These are phyloP conservation scores for Mirounga angustirostris DNA, from an alignment of 2,113 vertebrate species.

Conservation along the genomic window DNA sequence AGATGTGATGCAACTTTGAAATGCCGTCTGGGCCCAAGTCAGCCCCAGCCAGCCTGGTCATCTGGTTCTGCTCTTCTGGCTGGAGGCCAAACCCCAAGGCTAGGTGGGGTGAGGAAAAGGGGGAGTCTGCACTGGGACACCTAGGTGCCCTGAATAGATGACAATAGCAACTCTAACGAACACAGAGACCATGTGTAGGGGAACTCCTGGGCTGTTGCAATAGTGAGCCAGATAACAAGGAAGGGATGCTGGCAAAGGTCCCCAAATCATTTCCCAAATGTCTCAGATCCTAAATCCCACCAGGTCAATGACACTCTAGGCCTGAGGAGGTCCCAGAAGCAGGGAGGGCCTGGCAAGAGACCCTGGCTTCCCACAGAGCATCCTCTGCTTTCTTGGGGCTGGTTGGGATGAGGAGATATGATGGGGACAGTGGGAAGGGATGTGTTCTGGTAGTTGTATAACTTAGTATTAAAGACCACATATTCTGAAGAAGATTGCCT, in stretches of 20 bases:
- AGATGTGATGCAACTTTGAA: neutral
- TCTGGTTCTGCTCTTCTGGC: neutral
- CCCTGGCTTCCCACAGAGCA: neutral
- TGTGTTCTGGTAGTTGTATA: neutral
- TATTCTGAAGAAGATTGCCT: neutral
- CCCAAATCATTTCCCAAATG: neutral
- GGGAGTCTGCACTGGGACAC: neutral
- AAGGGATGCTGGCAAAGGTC: neutral
- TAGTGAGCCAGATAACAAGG: neutral
- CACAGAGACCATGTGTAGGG: neutral
- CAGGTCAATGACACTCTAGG: neutral
- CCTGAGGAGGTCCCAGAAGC: neutral
- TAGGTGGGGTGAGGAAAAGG: too few relatives aligned
- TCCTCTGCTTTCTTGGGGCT: neutral
- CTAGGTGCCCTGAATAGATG: neutral
- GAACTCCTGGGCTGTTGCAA: neutral
- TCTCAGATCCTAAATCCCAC: neutral
- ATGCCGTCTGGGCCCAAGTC: neutral
- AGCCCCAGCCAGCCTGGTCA: neutral
- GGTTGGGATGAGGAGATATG: neutral
- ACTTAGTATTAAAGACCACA: neutral
- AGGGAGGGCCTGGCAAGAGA: neutral
- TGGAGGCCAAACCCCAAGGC: neutral
- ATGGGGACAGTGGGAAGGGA: neutral
- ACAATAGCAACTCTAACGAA: neutral